Base-by-base conservation (phyloP, 2,888 invertebrate species). In the Hyalella azteca region DNA sequence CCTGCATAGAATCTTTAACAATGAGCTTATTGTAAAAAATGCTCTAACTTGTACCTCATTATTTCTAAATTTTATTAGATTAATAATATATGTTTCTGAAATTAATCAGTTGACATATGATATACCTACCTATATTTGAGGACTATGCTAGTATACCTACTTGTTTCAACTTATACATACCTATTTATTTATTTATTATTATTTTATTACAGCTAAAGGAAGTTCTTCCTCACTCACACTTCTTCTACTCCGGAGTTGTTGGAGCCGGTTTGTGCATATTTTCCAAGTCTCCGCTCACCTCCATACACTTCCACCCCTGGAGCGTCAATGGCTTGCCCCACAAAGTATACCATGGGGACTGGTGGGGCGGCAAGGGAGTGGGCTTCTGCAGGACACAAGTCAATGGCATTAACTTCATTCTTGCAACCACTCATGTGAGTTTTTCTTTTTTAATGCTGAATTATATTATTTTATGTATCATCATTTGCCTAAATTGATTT, bases 321-420 rank as follows among this genome's bases (percentile, higher is more conserved):
- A 92, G 96, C 26, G 90, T 99, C n/a, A 99, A 99, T 89, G 99
- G 99, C 3, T 98, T 97, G 87, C 93, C 97, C 66, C 95, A 97
- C 89, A 94, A 95, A 89, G 89, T 97, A 83, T 95, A 95, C 85
- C 98, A 98, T 87, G 98, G 96, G 0, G 99, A 99, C 88, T 99
- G 99, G 99, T 98, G 96, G 89, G 98, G 97, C 50, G 98, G 98
- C 4, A 99, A 99, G 90, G 97, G 96, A 15, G 92, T 96, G 54
- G 96, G 95, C 2, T 89, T 96, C 32, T 95, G 95, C 87, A 91
- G 91, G 86, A 90, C 96, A 59, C 90, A 91, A 85, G 90, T 92
- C 81, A 90, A 92, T 40, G 92, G 93, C 81, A 90, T 92, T 85
- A 89, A 90, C 77, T 90, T 98, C 78, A 94, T 97, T 88, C 89